Conservation (phyloP, 2,797 vertebrate genomes). For the Pelochelys cantorii region DNA sequence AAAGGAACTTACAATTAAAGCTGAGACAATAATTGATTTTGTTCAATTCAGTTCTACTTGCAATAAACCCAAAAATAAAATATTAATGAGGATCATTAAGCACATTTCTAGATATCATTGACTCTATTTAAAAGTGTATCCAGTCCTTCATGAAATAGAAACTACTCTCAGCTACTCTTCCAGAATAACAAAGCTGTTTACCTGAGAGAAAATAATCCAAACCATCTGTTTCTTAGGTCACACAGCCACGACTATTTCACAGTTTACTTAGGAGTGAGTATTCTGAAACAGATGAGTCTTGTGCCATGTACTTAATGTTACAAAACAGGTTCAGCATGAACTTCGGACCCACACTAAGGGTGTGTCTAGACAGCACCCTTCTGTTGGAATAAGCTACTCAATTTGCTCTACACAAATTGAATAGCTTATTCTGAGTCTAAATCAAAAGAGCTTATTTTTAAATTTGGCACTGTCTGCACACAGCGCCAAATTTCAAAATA, state of each 20-base stretch:
- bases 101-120: neutral
- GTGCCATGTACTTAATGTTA: neutral
- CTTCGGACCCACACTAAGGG: neutral
- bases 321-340: neutral
- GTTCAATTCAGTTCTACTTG: neutral
- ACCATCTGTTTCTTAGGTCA: neutral
- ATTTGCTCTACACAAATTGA: too few species aligned
- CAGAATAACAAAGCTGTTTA: neutral
- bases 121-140: neutral
- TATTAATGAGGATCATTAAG: neutral
- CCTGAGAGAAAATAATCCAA: neutral
- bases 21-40: neutral
- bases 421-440: too few species aligned
- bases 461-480: too few species aligned
- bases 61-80: neutral
- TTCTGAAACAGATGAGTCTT: neutral
- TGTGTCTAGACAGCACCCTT: too few species aligned
- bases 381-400: too few species aligned
- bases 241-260: neutral
- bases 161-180: neutral
- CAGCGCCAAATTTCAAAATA: too few species aligned
- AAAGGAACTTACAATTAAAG: neutral
- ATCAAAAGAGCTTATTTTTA: too few species aligned
- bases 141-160: neutral
- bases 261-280: neutral